Percentiles rank a stretch among this genome's conserved stretches.
Evolutionary conservation across 2,797 vertebrate species (phyloP).

Genomic region (Aselliscus stoliczkanus): DNA sequence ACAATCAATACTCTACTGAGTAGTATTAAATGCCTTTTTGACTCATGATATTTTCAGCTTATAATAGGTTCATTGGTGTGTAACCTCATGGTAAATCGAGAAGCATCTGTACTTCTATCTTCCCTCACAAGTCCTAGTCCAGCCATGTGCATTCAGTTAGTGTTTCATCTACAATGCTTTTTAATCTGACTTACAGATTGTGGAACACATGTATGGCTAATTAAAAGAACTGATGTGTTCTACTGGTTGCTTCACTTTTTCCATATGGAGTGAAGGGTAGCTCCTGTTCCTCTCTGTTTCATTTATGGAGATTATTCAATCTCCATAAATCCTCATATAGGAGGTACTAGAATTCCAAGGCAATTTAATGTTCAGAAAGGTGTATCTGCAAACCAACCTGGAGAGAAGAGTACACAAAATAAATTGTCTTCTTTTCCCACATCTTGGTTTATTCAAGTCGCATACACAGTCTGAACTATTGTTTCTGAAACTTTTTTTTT

Average conservation of each 20-base stretch:
- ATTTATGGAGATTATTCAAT: too few species aligned
- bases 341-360: background rate
- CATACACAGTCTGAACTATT: background rate
- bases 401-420: background rate
- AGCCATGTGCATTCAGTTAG: background rate
- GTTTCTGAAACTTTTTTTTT: background rate
- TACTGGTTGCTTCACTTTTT: background rate
- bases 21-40: too few species aligned
- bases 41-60: background rate
- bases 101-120: background rate
- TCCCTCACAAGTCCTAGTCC: background rate
- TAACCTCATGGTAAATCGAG: background rate
- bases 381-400: background rate
- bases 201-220: background rate
- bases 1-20: too few species aligned
- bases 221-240: background rate
- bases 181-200: background rate
- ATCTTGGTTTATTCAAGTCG: background rate
- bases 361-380: background rate
- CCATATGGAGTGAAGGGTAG: background rate
- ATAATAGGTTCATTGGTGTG: background rate
- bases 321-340: background rate
- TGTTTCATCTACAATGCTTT: background rate
- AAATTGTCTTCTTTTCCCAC: background rate
- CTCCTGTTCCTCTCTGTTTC: background rate